Percentiles rank a stretch among this genome's conserved stretches.
Evolutionary conservation across 2,888 invertebrate species (phyloP).

Genomic region (Phortica magna): DNA sequence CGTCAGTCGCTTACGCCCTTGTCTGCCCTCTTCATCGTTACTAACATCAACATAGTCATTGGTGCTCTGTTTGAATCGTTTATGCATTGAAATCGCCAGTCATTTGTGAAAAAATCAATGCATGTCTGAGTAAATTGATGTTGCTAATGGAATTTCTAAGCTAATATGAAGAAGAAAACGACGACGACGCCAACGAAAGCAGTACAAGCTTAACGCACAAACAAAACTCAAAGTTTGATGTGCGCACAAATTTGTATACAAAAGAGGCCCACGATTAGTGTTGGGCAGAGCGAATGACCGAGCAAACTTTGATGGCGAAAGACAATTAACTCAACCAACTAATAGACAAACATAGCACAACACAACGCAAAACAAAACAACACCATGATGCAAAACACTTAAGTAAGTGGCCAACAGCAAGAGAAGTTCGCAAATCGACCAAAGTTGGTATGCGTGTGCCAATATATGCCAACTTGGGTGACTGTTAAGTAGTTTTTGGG

Average conservation of each 20-base stretch:
- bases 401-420: conserved; percentile 14
- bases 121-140: conserved; percentile 71
- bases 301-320: conserved; percentile 23
- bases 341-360: conserved; percentile 12
- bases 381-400: conserved; percentile 4
- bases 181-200: not conserved
- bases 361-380: no score
- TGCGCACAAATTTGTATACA: conserved; percentile 15
- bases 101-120: conserved; percentile 70
- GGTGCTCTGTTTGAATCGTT: conserved; percentile 49
- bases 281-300: not conserved
- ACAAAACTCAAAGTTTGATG: conserved; percentile 13
- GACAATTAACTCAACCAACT: conserved; percentile 23
- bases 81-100: conserved; percentile 71
- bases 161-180: conserved; percentile 52
- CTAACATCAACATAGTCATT: not conserved
- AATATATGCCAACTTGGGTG: conserved; percentile 19
- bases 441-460: not conserved
- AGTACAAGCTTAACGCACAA: conserved; percentile 18
- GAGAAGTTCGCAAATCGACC: not conserved
- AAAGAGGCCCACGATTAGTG: not conserved
- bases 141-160: conserved; percentile 69
- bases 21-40: not conserved
- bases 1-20: not conserved
- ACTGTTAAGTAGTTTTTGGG: conserved; percentile 7